These are phyloP conservation scores for Cochlearius cochlearius DNA, from an alignment of 2,113 vertebrate species.

Conservation along the genomic window DNA sequence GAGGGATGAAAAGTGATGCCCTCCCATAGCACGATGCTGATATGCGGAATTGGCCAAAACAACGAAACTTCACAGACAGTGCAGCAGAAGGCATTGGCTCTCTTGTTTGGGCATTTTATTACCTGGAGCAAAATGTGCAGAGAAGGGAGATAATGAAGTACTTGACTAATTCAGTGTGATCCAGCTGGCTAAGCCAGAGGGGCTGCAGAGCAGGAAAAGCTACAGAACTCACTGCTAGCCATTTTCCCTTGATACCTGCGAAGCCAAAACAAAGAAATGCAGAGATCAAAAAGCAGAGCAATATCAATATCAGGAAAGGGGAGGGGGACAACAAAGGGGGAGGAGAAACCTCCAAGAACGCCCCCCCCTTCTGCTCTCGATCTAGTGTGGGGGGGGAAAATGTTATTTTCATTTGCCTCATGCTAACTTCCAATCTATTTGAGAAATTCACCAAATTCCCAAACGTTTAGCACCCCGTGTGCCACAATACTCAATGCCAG, in stretches of 20 bases:
- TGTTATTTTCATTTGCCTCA: not conserved
- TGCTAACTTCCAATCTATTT: slow-evolving; percentile 34
- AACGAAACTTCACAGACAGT: slow-evolving; percentile 84
- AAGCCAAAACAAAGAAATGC: slow-evolving; percentile 80
- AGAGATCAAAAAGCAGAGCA: slow-evolving; percentile 76
- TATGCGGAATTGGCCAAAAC: slow-evolving; percentile 73
- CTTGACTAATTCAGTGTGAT: slow-evolving; percentile 90
- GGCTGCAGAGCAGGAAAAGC: slow-evolving; percentile 75
- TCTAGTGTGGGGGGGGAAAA: not conserved
- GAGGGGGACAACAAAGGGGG: not conserved
- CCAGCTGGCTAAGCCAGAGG: slow-evolving; percentile 95
- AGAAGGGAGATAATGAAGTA: slow-evolving; percentile 88
- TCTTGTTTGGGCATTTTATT: slow-evolving; percentile 80
- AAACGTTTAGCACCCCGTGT: not conserved
- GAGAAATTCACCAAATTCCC: not conserved
- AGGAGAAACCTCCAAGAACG: not conserved
- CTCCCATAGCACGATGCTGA: slow-evolving; percentile 70
- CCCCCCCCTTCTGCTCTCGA: not conserved
- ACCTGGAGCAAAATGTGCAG: slow-evolving; percentile 91
- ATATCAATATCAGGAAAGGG: slow-evolving; percentile 65
- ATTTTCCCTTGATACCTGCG: slow-evolving; percentile 75
- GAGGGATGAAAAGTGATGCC: slow-evolving; percentile 77
- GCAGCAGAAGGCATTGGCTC: slow-evolving; percentile 84
- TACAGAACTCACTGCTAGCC: slow-evolving; percentile 76
- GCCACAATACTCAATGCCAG: not conserved